Evolutionary conservation across 2,797 vertebrate genomes (phyloP).

Genomic region (Smutsia temminckii): DNA sequence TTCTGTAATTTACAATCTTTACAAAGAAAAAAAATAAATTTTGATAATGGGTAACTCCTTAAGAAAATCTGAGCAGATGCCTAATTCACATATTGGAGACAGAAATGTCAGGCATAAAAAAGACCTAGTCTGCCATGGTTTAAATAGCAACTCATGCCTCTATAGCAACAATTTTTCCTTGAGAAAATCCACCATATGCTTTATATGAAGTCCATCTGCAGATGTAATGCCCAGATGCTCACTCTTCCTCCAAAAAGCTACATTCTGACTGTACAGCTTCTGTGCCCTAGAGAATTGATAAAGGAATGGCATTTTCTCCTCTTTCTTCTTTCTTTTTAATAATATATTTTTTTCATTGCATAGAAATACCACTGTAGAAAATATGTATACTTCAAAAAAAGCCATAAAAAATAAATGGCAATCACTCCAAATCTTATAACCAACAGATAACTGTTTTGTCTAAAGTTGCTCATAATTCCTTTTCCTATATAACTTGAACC

Average conservation of each 20-base stretch:
- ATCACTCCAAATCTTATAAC: not conserved
- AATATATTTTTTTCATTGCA: not conserved
- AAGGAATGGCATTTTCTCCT: not conserved
- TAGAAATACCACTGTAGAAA: not conserved
- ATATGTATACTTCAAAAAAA: not conserved
- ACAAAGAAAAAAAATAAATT: not conserved
- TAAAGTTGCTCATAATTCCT: not conserved
- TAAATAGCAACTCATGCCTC: slow-evolving; percentile 48
- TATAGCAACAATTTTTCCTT: slow-evolving; percentile 7
- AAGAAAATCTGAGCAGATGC: slow-evolving; percentile 26
- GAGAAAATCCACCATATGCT: slow-evolving; percentile 59
- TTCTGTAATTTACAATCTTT: not conserved
- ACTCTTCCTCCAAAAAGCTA: not conserved
- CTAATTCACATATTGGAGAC: slow-evolving; percentile 23
- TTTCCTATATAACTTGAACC: not conserved
- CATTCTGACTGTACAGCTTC: not conserved
- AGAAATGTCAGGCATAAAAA: slow-evolving; percentile 47
- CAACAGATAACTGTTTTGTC: not conserved
- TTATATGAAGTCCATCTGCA: slow-evolving; percentile 54
- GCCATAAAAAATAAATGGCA: not conserved
- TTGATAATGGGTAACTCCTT: not conserved
- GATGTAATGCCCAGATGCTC: slow-evolving; percentile 42
- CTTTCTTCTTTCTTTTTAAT: not conserved
- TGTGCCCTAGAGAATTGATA: not conserved
- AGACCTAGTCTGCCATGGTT: slow-evolving; percentile 44